Base-by-base conservation (phyloP, 2,888 invertebrate species). In the Idaea straminata region DNA sequence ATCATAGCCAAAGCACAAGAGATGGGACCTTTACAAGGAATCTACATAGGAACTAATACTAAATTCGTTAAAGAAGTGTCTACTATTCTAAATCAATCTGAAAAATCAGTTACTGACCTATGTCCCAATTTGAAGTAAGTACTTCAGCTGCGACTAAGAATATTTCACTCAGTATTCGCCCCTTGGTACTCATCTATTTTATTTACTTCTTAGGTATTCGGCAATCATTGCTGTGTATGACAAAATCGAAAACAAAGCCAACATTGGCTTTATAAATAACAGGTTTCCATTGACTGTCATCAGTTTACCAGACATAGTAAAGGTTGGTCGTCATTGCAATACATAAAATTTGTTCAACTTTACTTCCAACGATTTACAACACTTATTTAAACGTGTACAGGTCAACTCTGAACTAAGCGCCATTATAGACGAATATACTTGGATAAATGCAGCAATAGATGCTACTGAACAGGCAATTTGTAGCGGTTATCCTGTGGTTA, bases 31-130 rank as follows among this genome's bases (percentile, higher is more conserved):
- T 6, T 63, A 1, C 59, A 63, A 47, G 59, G 59, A 60, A 60
- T 75, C 34, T 66, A 71, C 35, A 68, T 73, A 62, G 59, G 71
- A 0, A 64, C 69, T 3, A 63, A 65, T 34, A 67, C 68, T 61
- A 65, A 66, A 59, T 59, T 59, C 59, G 60, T 62, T 59, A 59
- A 59, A 15, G 58, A 16, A 59, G 16, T 59, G 15, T 16, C 58
- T 16, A 15, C 58, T 6, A 59, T 59, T 6, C 5, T 59, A 59
- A 15, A 59, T 59, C 5, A 59, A 16, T 59, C 16, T 15, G 58
- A 59, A 5, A 16, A 16, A 16, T 15, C 58, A 3, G 15, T 16
- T 16, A 59, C 16, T 15, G 15, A 59, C 15, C 7, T 59, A 16
- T 59, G 58, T 59, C 58, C 58, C 16, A 16, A 15, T 15, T 59